phyloP scores from a whole-genome alignment of 2,113 vertebrate species.

The Puffinus mauretanicus region DNA sequence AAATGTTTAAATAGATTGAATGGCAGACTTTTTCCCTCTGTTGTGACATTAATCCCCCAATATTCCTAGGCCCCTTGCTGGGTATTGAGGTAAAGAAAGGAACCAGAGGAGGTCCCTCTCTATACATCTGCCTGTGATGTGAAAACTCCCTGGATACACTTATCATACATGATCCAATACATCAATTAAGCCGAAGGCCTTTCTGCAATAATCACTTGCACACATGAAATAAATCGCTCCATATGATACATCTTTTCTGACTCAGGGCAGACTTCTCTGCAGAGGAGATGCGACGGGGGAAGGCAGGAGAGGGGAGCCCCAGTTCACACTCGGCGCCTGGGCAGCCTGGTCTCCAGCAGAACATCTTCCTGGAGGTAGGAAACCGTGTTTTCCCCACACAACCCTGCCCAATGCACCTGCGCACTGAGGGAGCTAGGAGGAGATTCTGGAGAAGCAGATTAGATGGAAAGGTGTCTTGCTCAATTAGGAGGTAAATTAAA shows the following conservation, averaged over 20 bases:
- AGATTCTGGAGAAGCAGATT: background rate
- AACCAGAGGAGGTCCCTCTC: constrained; percentile 57
- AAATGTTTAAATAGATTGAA: constrained; percentile 57
- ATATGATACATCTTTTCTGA: background rate
- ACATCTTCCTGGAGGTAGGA: background rate
- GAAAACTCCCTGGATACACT: constrained; percentile 47
- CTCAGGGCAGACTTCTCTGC: background rate
- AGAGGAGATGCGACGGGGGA: background rate
- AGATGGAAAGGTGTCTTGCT: background rate
- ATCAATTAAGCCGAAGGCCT: constrained; percentile 33
- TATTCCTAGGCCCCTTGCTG: constrained; percentile 24
- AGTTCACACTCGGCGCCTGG: background rate
- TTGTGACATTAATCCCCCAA: constrained; percentile 63
- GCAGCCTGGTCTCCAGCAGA: background rate
- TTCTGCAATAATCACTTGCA: background rate
- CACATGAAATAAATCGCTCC: background rate
- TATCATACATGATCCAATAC: constrained; percentile 44
- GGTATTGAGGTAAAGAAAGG: constrained; percentile 65
- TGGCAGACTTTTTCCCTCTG: constrained; percentile 64
- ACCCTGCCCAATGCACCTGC: accelerated
- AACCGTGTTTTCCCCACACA: accelerated
- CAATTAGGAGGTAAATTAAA: background rate
- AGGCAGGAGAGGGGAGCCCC: background rate
- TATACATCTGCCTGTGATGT: constrained; percentile 58
- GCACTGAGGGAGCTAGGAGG: accelerated